These are phyloP conservation scores for Melinopterus prodromus DNA, from an alignment of 2,888 invertebrate species.

Conservation along the genomic window DNA sequence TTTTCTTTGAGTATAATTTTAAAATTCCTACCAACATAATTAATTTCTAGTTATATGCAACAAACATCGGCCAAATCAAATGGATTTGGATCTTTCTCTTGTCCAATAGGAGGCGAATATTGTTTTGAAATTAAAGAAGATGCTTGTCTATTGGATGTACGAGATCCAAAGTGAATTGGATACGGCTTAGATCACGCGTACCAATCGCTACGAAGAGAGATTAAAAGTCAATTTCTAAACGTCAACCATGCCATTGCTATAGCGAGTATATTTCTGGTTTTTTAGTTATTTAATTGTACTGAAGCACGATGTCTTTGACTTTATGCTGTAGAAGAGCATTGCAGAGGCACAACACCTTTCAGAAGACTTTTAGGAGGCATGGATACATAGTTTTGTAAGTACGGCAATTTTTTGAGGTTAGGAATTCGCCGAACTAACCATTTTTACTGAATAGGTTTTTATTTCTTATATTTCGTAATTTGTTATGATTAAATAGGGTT, in stretches of 20 bases:
- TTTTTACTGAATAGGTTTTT: neutral
- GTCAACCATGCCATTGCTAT: conserved; percentile 23
- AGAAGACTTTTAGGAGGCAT: conserved; percentile 47
- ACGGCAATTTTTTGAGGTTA: conserved; percentile 38
- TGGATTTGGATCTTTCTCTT: neutral
- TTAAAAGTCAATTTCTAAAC: conserved; percentile 25
- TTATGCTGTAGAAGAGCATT: conserved; percentile 55
- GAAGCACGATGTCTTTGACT: conserved; percentile 55
- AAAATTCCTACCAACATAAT: too few relatives aligned
- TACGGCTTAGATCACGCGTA: neutral
- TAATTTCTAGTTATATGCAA: too few relatives aligned
- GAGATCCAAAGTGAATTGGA: neutral
- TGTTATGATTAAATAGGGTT: neutral
- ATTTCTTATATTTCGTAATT: conserved; percentile 9
- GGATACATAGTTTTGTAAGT: conserved; percentile 79
- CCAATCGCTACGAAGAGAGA: conserved; percentile 13
- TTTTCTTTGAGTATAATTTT: too few relatives aligned
- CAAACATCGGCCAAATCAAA: too few relatives aligned
- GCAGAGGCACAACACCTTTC: conserved; percentile 45
- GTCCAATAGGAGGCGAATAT: neutral
- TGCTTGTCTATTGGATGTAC: neutral
- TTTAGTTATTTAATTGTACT: neutral
- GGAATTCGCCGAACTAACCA: conserved; percentile 18
- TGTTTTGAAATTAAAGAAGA: neutral
- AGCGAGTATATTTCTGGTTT: conserved; percentile 7